Conservation (phyloP, 2,113 vertebrate genomes). For the Crotophaga sulcirostris region DNA sequence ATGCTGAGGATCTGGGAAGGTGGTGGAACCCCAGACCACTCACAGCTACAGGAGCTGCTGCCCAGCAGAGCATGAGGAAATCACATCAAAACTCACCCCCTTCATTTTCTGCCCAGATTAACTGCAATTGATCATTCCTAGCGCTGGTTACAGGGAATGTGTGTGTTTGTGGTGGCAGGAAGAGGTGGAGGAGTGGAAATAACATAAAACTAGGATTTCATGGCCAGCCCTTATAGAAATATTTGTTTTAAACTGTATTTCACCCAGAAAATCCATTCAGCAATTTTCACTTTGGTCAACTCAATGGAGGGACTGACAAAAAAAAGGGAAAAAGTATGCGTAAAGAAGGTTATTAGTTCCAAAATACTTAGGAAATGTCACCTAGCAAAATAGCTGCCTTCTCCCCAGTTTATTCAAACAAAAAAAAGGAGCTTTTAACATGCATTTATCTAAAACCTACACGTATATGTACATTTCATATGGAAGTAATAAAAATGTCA, state of each 20-base stretch:
- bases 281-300: neutral
- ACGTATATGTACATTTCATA: neutral
- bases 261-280: neutral
- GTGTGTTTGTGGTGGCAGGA: neutral
- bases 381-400: neutral
- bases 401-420: neutral
- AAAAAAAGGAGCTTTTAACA: neutral
- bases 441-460: neutral
- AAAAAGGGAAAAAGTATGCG: neutral
- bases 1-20: neutral
- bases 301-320: neutral
- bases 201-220: neutral
- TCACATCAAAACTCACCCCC: neutral
- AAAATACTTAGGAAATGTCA: conserved; percentile 19
- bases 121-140: conserved; percentile 9
- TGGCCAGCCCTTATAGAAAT: neutral
- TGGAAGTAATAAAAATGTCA: conserved; percentile 52
- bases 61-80: neutral
- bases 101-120: conserved; percentile 30
- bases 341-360: neutral
- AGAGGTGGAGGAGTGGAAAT: conserved; percentile 16
- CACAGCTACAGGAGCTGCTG: neutral
- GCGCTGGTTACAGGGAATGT: neutral
- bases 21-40: neutral
- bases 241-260: conserved; percentile 7